Base-by-base conservation (phyloP, 1,140 invertebrate species). In the Trialeurodes vaporariorum region DNA sequence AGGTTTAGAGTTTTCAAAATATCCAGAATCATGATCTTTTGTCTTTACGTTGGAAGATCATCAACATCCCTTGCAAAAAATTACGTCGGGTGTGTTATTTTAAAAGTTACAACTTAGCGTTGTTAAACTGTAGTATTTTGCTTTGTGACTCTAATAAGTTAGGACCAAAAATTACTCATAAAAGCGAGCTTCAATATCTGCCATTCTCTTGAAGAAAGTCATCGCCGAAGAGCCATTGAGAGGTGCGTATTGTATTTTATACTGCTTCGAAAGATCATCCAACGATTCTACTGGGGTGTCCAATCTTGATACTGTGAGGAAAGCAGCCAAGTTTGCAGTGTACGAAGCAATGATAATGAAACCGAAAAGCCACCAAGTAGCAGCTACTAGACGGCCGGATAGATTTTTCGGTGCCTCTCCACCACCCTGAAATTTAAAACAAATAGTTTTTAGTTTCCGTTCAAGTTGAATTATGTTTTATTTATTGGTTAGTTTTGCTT, bases 321-420 rank as follows among this genome's bases (percentile, higher is more conserved):
- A 95, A 11, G 95, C 95, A 27, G 96, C 95, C 72, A 98, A 83
- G 79, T 98, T 98, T 9, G 96, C 96, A 0, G 96, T 98, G 78
- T 98, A 98, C 0, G 94, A 96, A n/a, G 95, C 94, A 75, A 98
- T 97, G 61, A 98, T 94, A 74, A 98, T 96, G 77, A 98, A 98
- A 1, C 94, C 94, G 79, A 98, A 98, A 2, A 98, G 79, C 96
- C 96, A 98, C 95, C 95, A 98, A 0, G 94, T 96, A 1, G 94
- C 95, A 0, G 94, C 95, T 0, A 98, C 88, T 0, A 98, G 80
- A 68, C 94, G 83, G 0, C 94, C 95, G 0, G 93, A 96, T 0
- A 97, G 79, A 79, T 95, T 95, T 75, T 94, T 94, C 0, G 96
- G 96, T 0, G 96, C 96, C 79, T 99, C 96, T 0, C 96, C 96